Evolutionary conservation across 2,113 vertebrate genomes (phyloP).

Genomic region (Tiliqua scincoides): DNA sequence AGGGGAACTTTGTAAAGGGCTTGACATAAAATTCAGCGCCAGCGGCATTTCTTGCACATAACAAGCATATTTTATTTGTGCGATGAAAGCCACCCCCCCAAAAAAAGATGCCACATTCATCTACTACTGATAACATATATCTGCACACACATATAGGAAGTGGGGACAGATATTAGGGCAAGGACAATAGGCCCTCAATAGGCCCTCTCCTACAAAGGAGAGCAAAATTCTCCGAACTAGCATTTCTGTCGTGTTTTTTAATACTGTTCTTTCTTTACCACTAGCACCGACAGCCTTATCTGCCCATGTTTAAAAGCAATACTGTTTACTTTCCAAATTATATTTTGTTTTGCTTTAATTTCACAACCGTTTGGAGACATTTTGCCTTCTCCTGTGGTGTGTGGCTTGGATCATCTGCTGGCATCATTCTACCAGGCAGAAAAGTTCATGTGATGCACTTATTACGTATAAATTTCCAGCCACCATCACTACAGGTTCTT

Average conservation of each 20-base stretch:
- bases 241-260: background rate
- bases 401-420: background rate
- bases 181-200: background rate
- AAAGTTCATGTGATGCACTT: background rate
- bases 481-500: background rate
- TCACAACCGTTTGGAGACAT: background rate
- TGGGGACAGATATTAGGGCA: background rate
- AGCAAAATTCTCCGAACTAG: background rate
- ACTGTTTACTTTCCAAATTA: background rate
- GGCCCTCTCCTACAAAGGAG: background rate
- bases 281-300: background rate
- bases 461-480: background rate
- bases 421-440: background rate
- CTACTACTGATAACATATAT: background rate
- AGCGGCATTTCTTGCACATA: background rate
- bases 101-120: background rate
- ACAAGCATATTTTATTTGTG: background rate
- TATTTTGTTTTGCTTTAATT: background rate
- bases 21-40: background rate
- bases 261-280: background rate
- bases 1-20: background rate
- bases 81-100: background rate
- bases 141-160: background rate
- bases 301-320: background rate
- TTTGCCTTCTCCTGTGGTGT: background rate